Evolutionary conservation across 2,113 vertebrate species (phyloP).

Genomic region (Tapirus terrestris): DNA sequence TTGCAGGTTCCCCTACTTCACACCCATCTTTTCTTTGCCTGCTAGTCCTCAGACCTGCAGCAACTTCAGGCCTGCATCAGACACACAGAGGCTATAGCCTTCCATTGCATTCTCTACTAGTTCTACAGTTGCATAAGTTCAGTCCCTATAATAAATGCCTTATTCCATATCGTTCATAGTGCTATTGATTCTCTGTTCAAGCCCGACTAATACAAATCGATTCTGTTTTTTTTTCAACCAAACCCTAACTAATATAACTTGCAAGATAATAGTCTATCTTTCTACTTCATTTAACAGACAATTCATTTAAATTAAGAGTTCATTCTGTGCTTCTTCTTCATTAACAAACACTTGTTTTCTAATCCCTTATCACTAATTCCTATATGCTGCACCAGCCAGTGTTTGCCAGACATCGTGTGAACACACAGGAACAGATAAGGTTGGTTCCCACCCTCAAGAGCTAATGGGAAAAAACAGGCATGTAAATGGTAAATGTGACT

Average conservation of each 20-base stretch:
- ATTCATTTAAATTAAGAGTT: background rate
- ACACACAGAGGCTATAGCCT: background rate
- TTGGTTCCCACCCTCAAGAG: background rate
- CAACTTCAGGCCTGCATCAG: background rate
- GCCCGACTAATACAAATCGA: background rate
- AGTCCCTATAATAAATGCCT: background rate
- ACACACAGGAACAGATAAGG: background rate
- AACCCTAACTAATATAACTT: background rate
- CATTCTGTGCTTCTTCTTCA: background rate
- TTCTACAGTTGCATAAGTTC: background rate
- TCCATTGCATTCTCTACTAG: background rate
- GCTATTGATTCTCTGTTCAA: slow-evolving; percentile 7
- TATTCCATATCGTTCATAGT: background rate
- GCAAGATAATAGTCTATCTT: background rate
- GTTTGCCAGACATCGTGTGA: background rate
- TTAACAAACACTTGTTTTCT: background rate
- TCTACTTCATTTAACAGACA: background rate
- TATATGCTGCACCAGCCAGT: background rate
- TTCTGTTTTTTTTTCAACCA: background rate
- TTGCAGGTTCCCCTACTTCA: background rate
- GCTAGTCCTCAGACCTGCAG: background rate
- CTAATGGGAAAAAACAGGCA: background rate
- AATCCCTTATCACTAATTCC: background rate
- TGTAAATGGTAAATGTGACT: background rate
- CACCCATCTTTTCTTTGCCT: background rate